These are phyloP conservation scores for Tursiops truncatus DNA, from an alignment of 2,113 vertebrate genomes.

Conservation along the genomic window DNA sequence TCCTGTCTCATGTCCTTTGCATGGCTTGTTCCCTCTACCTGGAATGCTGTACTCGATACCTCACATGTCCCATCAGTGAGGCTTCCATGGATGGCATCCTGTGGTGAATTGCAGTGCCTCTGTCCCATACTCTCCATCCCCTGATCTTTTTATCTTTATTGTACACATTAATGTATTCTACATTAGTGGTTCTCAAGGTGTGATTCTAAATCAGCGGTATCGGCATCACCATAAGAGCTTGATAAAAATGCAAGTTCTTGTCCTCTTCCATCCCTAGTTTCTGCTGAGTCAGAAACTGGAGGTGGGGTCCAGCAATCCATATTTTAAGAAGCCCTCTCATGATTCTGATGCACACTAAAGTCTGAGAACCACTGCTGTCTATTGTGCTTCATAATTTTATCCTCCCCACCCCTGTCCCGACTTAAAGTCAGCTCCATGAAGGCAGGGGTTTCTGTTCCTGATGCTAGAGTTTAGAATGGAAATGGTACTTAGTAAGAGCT, in stretches of 20 bases:
- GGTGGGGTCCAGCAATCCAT: not conserved
- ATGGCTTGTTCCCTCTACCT: not conserved
- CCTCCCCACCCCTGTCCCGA: not conserved
- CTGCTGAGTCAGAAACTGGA: not conserved
- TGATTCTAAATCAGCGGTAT: not conserved
- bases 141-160: not conserved
- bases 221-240: not conserved
- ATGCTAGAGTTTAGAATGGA: not conserved
- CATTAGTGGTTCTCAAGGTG: not conserved
- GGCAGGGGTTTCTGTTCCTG: not conserved
- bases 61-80: not conserved
- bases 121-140: rapidly evolving
- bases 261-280: not conserved
- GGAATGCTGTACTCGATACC: not conserved
- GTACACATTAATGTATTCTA: no score
- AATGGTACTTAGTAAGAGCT: not conserved
- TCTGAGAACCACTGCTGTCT: not conserved
- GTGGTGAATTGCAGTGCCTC: not conserved
- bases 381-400: not conserved
- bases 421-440: not conserved
- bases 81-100: not conserved
- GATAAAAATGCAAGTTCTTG: not conserved
- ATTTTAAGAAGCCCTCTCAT: not conserved
- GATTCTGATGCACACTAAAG: not conserved
- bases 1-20: not conserved